These are phyloP conservation scores for Oxygymnocypris stewartii DNA, from an alignment of 2,113 vertebrate species.

Conservation along the genomic window DNA sequence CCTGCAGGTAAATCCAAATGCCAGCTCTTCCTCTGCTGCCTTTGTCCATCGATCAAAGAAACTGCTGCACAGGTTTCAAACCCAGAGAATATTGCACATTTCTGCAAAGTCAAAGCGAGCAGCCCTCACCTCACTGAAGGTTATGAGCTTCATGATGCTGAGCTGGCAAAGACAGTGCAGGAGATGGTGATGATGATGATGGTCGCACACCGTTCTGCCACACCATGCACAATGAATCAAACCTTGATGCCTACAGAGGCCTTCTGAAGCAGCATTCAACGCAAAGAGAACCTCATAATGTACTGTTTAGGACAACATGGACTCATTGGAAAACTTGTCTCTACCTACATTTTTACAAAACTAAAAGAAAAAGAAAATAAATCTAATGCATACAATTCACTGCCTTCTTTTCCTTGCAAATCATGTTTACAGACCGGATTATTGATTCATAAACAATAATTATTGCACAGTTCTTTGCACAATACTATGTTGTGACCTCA, in stretches of 20 bases:
- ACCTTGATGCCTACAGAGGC: neutral
- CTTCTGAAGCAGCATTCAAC: neutral
- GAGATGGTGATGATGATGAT: neutral
- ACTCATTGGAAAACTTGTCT: neutral
- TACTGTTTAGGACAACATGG: neutral
- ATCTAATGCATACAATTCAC: neutral
- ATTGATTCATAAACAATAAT: neutral
- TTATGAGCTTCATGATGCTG: constrained; percentile 51
- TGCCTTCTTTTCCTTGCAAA: neutral
- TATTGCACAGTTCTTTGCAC: neutral
- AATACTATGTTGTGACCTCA: neutral
- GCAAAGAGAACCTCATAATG: neutral
- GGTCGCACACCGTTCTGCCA: constrained; percentile 14
- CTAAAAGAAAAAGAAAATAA: neutral
- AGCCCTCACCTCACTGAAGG: constrained; percentile 51
- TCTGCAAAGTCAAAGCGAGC: constrained; percentile 69
- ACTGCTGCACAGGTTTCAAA: constrained; percentile 56
- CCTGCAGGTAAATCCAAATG: constrained; percentile 61
- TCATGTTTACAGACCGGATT: neutral
- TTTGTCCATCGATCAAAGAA: constrained; percentile 67
- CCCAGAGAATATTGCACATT: constrained; percentile 60
- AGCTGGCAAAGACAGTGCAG: constrained; percentile 27
- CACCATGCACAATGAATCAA: neutral
- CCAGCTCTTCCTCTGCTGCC: constrained; percentile 62
- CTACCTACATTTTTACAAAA: neutral